A percentile compares a stretch with the other conserved stretches of the same genome.
Evolutionary conservation across 2,797 vertebrate species (phyloP).

Genomic region (Enteromius trimaculatus): DNA sequence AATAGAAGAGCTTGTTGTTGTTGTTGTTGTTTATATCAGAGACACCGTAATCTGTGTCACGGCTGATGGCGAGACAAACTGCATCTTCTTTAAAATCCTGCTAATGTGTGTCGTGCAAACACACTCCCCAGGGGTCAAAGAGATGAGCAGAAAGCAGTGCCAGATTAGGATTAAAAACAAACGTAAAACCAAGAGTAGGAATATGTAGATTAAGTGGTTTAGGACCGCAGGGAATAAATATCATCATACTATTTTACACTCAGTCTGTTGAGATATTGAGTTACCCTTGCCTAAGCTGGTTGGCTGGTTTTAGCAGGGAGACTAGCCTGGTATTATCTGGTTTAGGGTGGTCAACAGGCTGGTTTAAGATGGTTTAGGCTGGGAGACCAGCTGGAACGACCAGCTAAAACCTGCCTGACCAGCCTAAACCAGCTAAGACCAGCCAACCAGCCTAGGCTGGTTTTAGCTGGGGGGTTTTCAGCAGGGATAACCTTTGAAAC

Average conservation of each 20-base stretch:
- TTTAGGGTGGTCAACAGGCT: too few relatives aligned
- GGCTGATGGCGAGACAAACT: conserved; percentile 10
- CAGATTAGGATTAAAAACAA: conserved; percentile 46
- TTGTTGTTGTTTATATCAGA: conserved; percentile 14
- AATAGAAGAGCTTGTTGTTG: conserved; percentile 1
- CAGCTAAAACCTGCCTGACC: too few relatives aligned
- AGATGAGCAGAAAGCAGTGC: conserved; percentile 43
- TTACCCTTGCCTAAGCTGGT: too few relatives aligned
- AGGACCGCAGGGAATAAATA: conserved; percentile 54
- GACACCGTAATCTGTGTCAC: background rate
- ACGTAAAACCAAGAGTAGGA: conserved; percentile 39
- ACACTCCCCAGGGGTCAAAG: conserved; percentile 68
- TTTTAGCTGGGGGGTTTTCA: too few relatives aligned
- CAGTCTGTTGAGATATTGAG: background rate
- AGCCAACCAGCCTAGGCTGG: too few relatives aligned
- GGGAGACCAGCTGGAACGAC: too few relatives aligned
- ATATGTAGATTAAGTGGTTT: conserved; percentile 68
- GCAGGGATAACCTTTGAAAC: background rate
- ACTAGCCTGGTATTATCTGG: too few relatives aligned
- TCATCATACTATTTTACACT: conserved; percentile 35
- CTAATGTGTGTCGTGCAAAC: conserved; percentile 64
- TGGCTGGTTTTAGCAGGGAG: too few relatives aligned
- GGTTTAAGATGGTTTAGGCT: too few relatives aligned
- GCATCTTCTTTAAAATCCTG: conserved; percentile 58
- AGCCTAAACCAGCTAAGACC: too few relatives aligned